Evolutionary conservation across 2,113 vertebrate genomes (phyloP), one percentile per base, ranked within the genome.

Genomic region (Neomonachus schauinslandi): DNA sequence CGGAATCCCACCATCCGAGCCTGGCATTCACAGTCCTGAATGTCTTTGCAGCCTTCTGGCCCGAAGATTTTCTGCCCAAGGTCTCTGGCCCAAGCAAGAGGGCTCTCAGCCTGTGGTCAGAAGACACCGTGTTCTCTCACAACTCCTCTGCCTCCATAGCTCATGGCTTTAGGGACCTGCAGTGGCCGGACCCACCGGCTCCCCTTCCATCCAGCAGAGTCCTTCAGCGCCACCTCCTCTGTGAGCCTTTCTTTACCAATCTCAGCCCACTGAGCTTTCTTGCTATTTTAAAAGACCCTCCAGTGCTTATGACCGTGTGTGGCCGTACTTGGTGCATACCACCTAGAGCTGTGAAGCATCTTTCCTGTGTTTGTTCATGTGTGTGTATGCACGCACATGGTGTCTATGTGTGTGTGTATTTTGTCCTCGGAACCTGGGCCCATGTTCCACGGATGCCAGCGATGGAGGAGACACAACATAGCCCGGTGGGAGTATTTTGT

Each of bases 181-280:
- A 36, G 16, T 28, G 22, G 31, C 39, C 0, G 0, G 24, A 19
- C 33, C 31, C 10, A 9, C 1, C 8, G 7, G 28, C 18, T 8
- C 31, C 16, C 67, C 55, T 46, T 76, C 8, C 42, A 46, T 1
- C 36, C 11, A 14, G 5, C 61, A 26, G 90, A 67, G 51, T 39
- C 21, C 46, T 85, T 77, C 36, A 55, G 67, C 0, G 4, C 10
- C 10, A 4, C 6, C 84, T 84, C 80, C 94, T 33, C 49, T 2
- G 0, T 21, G 14, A 76, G 51, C 2, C 71, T 94, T 83, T 89
- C 67, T 63, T 67, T 42, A 67, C 39, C 11, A 89, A 39, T 24
- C n/a, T 61, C 26, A 53, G 13, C 15, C 42, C 61, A 76, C 1
- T 22, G 49, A 61, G 4, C 71, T 49, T 83, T 77, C n/a, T 24